phyloP scores from a whole-genome alignment of 2,888 invertebrate species.

The Brassicogethes aeneus region DNA sequence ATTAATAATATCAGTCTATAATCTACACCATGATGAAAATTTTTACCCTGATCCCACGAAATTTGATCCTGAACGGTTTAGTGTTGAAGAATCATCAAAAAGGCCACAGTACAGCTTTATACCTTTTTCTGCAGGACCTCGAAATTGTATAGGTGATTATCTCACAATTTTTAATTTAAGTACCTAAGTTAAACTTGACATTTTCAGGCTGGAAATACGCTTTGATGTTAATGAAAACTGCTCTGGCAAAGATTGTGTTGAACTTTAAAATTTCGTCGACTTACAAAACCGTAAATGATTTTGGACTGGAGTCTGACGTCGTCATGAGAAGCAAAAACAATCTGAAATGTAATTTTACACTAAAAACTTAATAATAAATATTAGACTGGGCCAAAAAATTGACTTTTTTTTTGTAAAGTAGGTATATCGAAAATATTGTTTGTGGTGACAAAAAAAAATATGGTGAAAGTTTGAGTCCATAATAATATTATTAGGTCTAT shows the following conservation, averaged over 20 bases:
- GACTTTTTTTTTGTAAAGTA: too few relatives aligned
- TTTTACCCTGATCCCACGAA: neutral
- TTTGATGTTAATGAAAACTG: neutral
- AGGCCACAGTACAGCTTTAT: neutral
- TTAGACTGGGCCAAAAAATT: neutral
- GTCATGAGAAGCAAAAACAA: neutral
- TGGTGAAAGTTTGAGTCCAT: too few relatives aligned
- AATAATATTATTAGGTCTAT: too few relatives aligned
- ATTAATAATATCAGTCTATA: conserved; percentile 10
- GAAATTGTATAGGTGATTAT: neutral
- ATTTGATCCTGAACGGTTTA: neutral
- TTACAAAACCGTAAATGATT: neutral
- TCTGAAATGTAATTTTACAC: neutral
- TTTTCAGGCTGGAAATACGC: neutral
- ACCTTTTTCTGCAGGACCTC: neutral
- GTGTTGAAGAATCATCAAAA: neutral
- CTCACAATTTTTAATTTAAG: too few relatives aligned
- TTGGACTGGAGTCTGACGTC: neutral
- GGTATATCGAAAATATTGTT: too few relatives aligned
- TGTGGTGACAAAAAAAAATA: too few relatives aligned
- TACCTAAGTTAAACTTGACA: too few relatives aligned
- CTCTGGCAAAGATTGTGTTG: neutral
- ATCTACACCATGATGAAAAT: conserved; percentile 7
- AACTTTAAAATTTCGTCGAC: neutral
- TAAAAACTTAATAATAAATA: too few relatives aligned